phyloP scores from a whole-genome alignment of 2,113 vertebrate species.

The Centropus bengalensis region DNA sequence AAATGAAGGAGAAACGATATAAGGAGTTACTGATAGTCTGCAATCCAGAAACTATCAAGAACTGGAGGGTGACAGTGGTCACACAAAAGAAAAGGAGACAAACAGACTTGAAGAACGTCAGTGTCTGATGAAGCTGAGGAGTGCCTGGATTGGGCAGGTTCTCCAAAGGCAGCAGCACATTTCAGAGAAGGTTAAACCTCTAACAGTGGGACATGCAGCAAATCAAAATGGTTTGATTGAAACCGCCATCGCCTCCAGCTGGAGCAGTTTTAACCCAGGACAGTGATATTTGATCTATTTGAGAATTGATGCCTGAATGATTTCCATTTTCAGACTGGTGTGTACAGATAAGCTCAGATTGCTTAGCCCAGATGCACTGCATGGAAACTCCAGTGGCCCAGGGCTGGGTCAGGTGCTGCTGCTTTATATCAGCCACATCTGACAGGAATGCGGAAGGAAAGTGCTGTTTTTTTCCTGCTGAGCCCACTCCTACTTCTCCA shows the following conservation, averaged over 20 bases:
- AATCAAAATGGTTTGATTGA: neutral
- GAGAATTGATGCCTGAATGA: neutral
- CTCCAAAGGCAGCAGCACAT: neutral
- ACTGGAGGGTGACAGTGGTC: neutral
- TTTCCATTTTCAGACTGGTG: neutral
- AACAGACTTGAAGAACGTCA: neutral
- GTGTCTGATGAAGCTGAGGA: neutral
- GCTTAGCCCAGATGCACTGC: neutral
- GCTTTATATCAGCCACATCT: neutral
- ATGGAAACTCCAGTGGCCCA: neutral
- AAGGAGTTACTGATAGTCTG: neutral
- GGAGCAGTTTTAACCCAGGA: neutral
- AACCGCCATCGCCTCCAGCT: neutral
- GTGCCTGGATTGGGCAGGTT: neutral
- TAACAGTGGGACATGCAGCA: neutral
- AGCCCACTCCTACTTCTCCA: neutral
- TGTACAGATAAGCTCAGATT: neutral
- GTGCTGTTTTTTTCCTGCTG: neutral
- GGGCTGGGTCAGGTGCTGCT: neutral
- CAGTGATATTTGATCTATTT: neutral
- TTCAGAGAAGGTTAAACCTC: neutral
- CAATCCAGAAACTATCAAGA: neutral
- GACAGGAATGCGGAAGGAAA: neutral
- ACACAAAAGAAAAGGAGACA: neutral
- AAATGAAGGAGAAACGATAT: neutral